Percentiles rank a stretch among this genome's conserved stretches.
Conservation (phyloP, 2,888 invertebrate genomes). For the Cosmia trapezina region DNA sequence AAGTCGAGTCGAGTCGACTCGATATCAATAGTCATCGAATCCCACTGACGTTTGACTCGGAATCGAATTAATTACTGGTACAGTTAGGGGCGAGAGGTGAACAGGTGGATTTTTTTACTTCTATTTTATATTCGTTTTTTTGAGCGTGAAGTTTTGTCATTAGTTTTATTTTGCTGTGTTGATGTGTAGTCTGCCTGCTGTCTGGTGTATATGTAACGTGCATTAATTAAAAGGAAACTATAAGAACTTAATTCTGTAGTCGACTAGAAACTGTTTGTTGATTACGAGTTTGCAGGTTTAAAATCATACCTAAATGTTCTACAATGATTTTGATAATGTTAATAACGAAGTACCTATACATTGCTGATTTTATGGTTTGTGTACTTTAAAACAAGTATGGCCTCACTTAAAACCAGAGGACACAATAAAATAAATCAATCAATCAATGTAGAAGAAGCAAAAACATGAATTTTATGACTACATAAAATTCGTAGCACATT, state of each 20-base stretch:
- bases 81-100: constrained; percentile 81
- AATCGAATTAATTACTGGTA: constrained; percentile 85
- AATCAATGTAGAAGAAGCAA: not conserved
- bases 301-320: not conserved
- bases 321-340: not conserved
- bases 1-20: constrained; percentile 53
- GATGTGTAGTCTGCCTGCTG: not conserved
- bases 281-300: not conserved
- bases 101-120: constrained; percentile 71
- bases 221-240: not conserved
- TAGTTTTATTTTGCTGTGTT: constrained; percentile 34
- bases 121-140: constrained; percentile 47
- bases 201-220: not conserved
- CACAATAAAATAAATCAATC: no score
- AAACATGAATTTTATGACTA: not conserved
- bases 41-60: constrained; percentile 74
- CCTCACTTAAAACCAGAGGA: not conserved
- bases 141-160: constrained; percentile 44
- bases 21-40: constrained; percentile 87
- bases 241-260: no score
- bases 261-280: not conserved
- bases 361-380: not conserved
- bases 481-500: constrained; percentile 2
- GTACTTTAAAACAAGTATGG: not conserved
- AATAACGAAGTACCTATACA: no score